Base-by-base conservation (phyloP, 2,888 invertebrate species). In the Omphaloscelis lunosa region DNA sequence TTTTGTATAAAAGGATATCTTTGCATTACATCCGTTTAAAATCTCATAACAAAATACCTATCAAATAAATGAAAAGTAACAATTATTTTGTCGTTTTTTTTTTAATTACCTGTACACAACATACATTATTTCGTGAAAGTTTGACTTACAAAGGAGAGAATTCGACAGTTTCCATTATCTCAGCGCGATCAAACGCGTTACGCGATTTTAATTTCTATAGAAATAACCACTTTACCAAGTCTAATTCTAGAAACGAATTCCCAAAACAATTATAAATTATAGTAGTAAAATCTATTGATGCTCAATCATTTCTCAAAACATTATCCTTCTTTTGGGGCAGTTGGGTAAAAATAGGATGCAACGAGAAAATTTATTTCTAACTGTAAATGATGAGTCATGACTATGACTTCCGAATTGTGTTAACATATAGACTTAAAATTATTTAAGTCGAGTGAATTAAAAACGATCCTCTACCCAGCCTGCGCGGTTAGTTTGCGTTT, bases 61-160 rank as follows among this genome's bases (percentile, higher is more conserved):
- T 93, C 92, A 94, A 95, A 95, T 95, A 95, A 96, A 96, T 92
- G 95, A 95, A 95, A 96, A 96, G 95, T 95, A 94, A 93, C 94
- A 93, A 90, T 88, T 79, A 85, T 65, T n/a, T 17, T 69, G 39
- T 79, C 59, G 72, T 87, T 88, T 73, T 88, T 90, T 9, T 84
- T 67, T 4, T 4, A 51, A 20, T 39, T 27, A 15, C n/a, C 41
- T 27, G 0, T n/a, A 45, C 3, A n/a, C 12, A 17, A 65, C 20
- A 5, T 11, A 6, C n/a, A 27, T 59, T 51, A 7, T 65, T 63
- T 77, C 8, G 11, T 23, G 2, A 20, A 23, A 11, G 17, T 15
- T 17, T 23, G 11, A 27, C 27, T 23, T 5, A 3, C 15, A 45
- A 73, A 45, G 62, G 27, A 56, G 12, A 20, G 15, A 4, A 23